phyloP scores from a whole-genome alignment of 2,113 vertebrate species.

The Stictonetta naevosa region DNA sequence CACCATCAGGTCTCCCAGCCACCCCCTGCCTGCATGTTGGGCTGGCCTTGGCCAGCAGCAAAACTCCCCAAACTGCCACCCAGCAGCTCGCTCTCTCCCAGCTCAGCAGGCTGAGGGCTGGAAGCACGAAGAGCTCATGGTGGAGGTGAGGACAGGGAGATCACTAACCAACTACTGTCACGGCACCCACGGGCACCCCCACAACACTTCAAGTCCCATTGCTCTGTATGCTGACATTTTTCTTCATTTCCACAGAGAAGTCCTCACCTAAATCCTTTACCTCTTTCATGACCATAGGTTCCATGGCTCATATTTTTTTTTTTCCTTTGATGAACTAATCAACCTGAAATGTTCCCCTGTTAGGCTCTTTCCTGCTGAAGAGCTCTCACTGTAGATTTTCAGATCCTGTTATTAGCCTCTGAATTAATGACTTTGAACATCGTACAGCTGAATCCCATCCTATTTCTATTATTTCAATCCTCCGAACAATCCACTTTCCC shows the following conservation, averaged over 20 bases:
- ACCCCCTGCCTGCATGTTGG: neutral
- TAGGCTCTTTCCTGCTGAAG: neutral
- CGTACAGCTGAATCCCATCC: neutral
- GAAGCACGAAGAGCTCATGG: fast-evolving
- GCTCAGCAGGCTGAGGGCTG: neutral
- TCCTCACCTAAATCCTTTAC: neutral
- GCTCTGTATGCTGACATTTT: neutral
- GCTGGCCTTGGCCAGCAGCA: neutral
- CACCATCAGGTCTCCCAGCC: neutral
- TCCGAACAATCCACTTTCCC: neutral
- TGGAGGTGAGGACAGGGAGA: neutral
- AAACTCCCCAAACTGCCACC: neutral
- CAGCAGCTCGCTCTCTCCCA: neutral
- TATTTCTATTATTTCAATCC: neutral
- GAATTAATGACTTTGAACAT: neutral
- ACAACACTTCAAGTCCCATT: too few relatives aligned
- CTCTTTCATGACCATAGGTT: neutral
- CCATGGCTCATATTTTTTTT: too few relatives aligned
- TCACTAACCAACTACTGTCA: too few relatives aligned
- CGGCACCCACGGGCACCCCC: too few relatives aligned
- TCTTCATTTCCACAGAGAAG: neutral
- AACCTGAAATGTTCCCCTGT: neutral
- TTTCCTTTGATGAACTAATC: neutral
- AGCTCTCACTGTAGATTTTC: neutral
- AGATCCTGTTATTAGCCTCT: neutral